These are phyloP conservation scores for Nycteola revayana DNA, from an alignment of 2,888 invertebrate genomes.

Conservation along the genomic window DNA sequence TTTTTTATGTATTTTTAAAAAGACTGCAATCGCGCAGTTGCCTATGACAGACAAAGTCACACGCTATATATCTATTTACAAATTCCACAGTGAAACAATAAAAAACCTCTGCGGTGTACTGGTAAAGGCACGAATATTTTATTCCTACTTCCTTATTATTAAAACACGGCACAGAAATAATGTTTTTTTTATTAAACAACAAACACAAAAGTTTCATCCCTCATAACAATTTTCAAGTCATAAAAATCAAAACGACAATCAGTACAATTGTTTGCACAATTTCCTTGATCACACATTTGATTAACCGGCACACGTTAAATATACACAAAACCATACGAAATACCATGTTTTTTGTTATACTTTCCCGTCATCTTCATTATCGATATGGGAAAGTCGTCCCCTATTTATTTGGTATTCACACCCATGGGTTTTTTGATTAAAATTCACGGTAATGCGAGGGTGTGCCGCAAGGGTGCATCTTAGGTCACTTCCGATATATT, in stretches of 20 bases:
- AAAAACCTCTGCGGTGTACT: no score
- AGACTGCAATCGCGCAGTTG: no score
- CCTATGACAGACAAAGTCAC: no score
- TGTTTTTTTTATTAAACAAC: no score
- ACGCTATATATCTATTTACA: no score
- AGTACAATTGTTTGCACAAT: slow-evolving; percentile 63
- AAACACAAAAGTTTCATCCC: slow-evolving; percentile 32
- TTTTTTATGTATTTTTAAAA: no score
- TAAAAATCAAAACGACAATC: slow-evolving; percentile 52
- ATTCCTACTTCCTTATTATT: no score
- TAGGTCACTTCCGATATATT: slow-evolving; percentile 56
- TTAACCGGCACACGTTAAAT: slow-evolving; percentile 56
- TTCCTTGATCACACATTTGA: slow-evolving; percentile 64
- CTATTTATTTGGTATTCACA: slow-evolving; percentile 76
- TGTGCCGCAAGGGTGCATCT: slow-evolving; percentile 69
- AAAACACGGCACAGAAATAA: no score
- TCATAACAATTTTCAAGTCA: slow-evolving; percentile 53
- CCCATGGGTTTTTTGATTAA: slow-evolving; percentile 76
- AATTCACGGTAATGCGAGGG: slow-evolving; percentile 66
- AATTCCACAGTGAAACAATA: no score
- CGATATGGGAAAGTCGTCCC: slow-evolving; percentile 77
- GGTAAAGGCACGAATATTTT: no score
- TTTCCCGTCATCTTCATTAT: slow-evolving; percentile 70
- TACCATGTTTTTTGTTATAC: slow-evolving; percentile 55
- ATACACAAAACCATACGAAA: slow-evolving; percentile 46